Percentiles rank a stretch among this genome's conserved stretches.
Conservation (phyloP, 2,888 invertebrate genomes). For the Autographa gamma region DNA sequence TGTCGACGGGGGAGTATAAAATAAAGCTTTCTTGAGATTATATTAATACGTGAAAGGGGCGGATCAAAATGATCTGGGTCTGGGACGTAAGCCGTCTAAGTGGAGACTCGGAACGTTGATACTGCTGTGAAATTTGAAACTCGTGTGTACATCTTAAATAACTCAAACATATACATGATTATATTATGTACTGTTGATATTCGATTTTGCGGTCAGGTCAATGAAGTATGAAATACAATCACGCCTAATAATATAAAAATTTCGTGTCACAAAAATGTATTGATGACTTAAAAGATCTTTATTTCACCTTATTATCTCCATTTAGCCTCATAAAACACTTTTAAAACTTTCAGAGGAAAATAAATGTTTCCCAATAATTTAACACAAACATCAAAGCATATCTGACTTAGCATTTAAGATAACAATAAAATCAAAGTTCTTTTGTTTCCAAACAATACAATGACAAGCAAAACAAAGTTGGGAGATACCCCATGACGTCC, state of each 20-base stretch:
- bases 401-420: conserved; percentile 29
- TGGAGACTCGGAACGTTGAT: conserved; percentile 67
- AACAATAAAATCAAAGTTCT: conserved; percentile 56
- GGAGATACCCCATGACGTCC: conserved; percentile 61
- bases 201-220: background rate
- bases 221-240: background rate
- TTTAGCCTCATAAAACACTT: background rate
- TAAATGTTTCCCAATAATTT: background rate
- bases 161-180: background rate
- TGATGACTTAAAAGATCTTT: background rate
- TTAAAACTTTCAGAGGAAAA: conserved; percentile 3
- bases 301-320: no score
- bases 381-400: conserved; percentile 28
- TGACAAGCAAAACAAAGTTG: conserved; percentile 60
- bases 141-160: conserved; percentile 11
- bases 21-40: conserved; percentile 86
- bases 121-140: conserved; percentile 63
- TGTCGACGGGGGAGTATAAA: conserved; percentile 81
- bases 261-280: background rate
- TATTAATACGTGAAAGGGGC: conserved; percentile 84
- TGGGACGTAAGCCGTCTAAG: conserved; percentile 82
- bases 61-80: conserved; percentile 79
- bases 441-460: conserved; percentile 55
- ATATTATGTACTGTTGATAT: background rate
- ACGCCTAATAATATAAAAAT: background rate